phyloP scores from a whole-genome alignment of 2,113 vertebrate genomes.

The Chionomys nivalis region DNA sequence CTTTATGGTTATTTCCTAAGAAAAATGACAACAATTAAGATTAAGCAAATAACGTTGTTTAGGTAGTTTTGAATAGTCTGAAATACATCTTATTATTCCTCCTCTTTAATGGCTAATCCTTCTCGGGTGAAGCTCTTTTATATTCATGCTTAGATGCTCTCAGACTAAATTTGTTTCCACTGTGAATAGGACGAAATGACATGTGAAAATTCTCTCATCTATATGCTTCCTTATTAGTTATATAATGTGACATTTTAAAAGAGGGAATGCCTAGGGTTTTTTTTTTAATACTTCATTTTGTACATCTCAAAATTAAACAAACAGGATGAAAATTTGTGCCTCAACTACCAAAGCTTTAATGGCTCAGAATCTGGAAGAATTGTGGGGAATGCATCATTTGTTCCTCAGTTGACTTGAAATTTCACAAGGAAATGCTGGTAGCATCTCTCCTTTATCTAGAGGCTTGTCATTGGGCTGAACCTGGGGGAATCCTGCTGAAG shows the following conservation, averaged over 20 bases:
- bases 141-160: conserved; percentile 60
- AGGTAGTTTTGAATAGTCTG: conserved; percentile 21
- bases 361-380: not conserved
- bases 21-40: conserved; percentile 27
- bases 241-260: conserved; percentile 62
- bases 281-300: conserved; percentile 47
- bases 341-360: conserved; percentile 47
- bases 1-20: conserved; percentile 16
- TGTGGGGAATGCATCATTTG: not conserved
- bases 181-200: conserved; percentile 72
- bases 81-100: conserved; percentile 2
- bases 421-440: not conserved
- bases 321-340: conserved; percentile 9
- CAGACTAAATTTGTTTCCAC: conserved; percentile 70
- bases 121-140: conserved; percentile 25
- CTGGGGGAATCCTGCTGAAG: too few species aligned
- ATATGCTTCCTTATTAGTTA: conserved; percentile 72
- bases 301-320: conserved; percentile 61
- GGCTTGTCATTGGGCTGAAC: not conserved
- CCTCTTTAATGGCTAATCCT: conserved; percentile 18
- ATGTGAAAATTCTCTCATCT: conserved; percentile 66
- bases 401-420: conserved; percentile 27
- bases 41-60: conserved; percentile 57
- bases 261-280: not conserved
- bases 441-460: conserved; percentile 16